Evolutionary conservation across 1,140 invertebrate species (phyloP).

Genomic region (Steinernema feltiae): DNA sequence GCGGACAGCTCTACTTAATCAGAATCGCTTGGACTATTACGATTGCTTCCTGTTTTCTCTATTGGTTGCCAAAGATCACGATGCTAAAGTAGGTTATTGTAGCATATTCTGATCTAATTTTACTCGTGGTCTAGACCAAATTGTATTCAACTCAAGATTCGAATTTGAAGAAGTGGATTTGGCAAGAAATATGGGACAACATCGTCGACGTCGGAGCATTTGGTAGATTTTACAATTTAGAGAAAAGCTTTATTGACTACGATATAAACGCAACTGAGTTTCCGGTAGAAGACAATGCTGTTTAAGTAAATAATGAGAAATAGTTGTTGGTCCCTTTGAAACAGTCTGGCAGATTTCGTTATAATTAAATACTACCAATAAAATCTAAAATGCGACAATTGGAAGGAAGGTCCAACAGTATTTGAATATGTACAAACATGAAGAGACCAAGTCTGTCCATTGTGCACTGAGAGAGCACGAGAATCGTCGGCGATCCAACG

Average conservation of each 20-base stretch:
- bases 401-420: too few species aligned
- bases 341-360: neutral
- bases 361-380: neutral
- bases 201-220: slow-evolving; percentile 48
- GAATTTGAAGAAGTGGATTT: slow-evolving; percentile 45
- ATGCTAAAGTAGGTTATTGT: slow-evolving; percentile 34
- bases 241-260: slow-evolving; percentile 42
- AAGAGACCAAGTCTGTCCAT: too few species aligned
- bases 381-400: neutral
- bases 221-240: slow-evolving; percentile 36
- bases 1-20: slow-evolving; percentile 41
- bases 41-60: slow-evolving; percentile 45
- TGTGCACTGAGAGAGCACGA: too few species aligned
- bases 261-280: slow-evolving; percentile 31
- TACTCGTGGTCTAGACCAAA: slow-evolving; percentile 23
- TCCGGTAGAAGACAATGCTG: neutral
- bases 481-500: too few species aligned
- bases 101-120: neutral
- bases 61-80: slow-evolving; percentile 36
- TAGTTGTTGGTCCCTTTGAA: neutral
- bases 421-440: too few species aligned
- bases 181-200: slow-evolving; percentile 36
- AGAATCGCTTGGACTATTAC: slow-evolving; percentile 43
- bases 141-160: slow-evolving; percentile 42
- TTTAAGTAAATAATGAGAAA: neutral